A percentile compares a stretch with the other conserved stretches of the same genome.
phyloP scores from a whole-genome alignment of 2,797 vertebrate genomes.

The Hemibagrus guttatus region DNA sequence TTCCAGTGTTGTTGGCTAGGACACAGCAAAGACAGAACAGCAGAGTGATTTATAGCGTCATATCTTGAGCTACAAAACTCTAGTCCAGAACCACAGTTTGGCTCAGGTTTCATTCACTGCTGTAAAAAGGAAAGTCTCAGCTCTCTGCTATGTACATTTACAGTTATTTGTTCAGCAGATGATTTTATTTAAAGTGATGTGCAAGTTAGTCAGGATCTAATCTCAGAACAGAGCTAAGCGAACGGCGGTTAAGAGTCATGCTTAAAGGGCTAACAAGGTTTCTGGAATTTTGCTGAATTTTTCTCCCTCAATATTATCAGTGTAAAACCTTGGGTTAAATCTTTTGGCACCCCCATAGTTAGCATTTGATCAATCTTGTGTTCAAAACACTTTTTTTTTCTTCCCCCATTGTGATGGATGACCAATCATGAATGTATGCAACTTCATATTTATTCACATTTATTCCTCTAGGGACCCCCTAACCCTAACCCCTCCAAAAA shows the following conservation, averaged over 20 bases:
- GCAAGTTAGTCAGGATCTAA: neutral
- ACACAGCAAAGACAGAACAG: conserved; percentile 1
- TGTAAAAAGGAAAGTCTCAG: neutral
- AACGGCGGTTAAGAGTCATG: neutral
- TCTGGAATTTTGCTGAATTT: neutral
- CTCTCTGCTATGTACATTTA: neutral
- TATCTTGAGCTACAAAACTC: neutral
- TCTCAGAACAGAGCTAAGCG: neutral
- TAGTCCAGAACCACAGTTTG: neutral
- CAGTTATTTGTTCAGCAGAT: neutral
- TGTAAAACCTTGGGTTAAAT: neutral
- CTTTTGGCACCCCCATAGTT: no score
- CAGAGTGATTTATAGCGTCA: neutral
- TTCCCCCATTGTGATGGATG: neutral
- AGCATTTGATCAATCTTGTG: neutral
- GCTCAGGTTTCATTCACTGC: neutral
- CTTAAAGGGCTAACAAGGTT: neutral
- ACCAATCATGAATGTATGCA: neutral
- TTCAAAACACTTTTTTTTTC: no score
- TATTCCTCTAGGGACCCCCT: neutral
- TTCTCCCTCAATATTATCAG: neutral
- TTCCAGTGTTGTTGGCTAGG: conserved; percentile 90
- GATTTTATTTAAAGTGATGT: conserved; percentile 1
- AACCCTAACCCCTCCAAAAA: no score
- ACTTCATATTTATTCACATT: neutral